Base-by-base conservation (phyloP, 2,113 vertebrate genomes). In the Seriola quinqueradiata region DNA sequence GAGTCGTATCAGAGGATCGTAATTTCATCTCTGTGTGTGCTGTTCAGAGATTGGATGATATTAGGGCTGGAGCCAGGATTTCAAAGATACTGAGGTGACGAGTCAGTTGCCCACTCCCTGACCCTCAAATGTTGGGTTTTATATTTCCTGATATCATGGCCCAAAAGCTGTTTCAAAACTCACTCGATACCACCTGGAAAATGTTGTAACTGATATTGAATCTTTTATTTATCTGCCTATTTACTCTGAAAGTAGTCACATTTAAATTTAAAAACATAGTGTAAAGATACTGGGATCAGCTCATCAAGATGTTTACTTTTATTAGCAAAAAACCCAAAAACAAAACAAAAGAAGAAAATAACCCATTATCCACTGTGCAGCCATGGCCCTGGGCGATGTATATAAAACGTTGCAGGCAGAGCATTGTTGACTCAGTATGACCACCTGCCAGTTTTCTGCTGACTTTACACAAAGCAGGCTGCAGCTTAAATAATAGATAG, bases 391-490 rank as follows among this genome's bases (percentile, higher is more conserved):
- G 28, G 36, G 3, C 52, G 48, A 52, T 14, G 16, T 25, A 67
- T 23, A 40, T 28, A 21, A 23, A 48, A 25, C 8, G 14, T 21
- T 73, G 63, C 63, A 38, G 19, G 52, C 28, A 28, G 28, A 28
- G 28, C 28, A 28, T 2, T 28, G 28, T 71, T 16, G 28, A 71
- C 32, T 60, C 23, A 66, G 69, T 46, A 17, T 61, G 82, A 23
- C 17, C 46, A 63, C 55, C 71, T 81, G 70, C 19, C 12, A 9
- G 5, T 36, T 67, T 71, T 83, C n/a, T 46, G 50, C 63, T 63
- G 76, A 69, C 38, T 64, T 74, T 28, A 50, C 40, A 44, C 5
- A 21, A 28, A 74, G 36, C 75, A 57, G 14, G 28, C 28, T 7
- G n/a, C 36, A 38, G 3, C 21, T 68, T 48, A 50, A 74, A 74